Evolutionary conservation across 1,140 invertebrate genomes (phyloP).

Genomic region (Idris sp.): DNA sequence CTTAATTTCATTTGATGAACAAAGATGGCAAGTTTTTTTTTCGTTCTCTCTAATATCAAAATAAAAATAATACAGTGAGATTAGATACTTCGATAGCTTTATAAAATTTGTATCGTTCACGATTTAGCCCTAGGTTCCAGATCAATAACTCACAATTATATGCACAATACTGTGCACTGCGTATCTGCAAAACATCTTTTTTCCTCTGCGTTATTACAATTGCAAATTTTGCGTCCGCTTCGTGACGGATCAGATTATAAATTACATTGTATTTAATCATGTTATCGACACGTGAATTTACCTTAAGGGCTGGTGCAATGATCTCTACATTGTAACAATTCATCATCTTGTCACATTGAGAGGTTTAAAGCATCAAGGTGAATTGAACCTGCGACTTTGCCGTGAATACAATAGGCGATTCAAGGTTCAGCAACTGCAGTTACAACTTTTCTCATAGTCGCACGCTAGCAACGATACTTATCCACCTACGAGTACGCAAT

Average conservation of each 20-base stretch:
- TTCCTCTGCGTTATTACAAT: constrained; percentile 26
- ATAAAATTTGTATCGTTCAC: constrained; percentile 19
- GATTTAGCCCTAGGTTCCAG: constrained; percentile 1
- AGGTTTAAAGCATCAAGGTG: constrained; percentile 65
- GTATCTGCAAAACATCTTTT: constrained; percentile 35
- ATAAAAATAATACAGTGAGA: no score
- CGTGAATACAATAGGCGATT: constrained; percentile 61
- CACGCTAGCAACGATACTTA: constrained; percentile 56
- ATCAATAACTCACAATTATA: constrained; percentile 24
- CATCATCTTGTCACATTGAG: constrained; percentile 64
- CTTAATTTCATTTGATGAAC: no score
- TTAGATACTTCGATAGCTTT: not conserved
- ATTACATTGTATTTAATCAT: constrained; percentile 45
- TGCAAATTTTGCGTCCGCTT: constrained; percentile 33
- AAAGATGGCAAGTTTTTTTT: no score
- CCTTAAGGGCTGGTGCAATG: constrained; percentile 56
- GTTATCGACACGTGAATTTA: constrained; percentile 55
- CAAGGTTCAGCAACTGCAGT: constrained; percentile 60
- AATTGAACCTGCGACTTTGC: constrained; percentile 60
- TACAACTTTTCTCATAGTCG: constrained; percentile 59
- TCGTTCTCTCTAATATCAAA: no score
- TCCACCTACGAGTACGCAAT: constrained; percentile 43
- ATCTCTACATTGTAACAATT: constrained; percentile 59
- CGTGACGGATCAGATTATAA: constrained; percentile 41
- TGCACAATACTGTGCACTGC: constrained; percentile 27